phyloP scores from a whole-genome alignment of 2,113 vertebrate species.

The Cyprinus carpio region DNA sequence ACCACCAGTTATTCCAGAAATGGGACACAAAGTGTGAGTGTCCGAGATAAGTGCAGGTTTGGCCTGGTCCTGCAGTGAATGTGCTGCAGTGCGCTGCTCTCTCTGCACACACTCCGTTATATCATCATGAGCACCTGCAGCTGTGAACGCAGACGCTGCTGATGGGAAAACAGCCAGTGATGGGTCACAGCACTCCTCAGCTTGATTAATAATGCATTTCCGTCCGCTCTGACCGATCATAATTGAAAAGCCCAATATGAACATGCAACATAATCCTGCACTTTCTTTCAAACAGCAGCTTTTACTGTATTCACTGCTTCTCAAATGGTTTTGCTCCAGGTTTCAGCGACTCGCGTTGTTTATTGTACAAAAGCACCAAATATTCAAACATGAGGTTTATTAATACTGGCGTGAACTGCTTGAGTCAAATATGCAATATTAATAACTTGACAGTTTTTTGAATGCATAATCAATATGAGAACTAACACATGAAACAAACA shows the following conservation, averaged over 20 bases:
- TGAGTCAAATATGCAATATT: neutral
- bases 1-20: neutral
- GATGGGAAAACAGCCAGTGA: constrained; percentile 5
- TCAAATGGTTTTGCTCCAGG: neutral
- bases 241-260: neutral
- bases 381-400: neutral
- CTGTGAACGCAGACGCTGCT: neutral
- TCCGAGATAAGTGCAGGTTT: neutral
- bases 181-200: neutral
- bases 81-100: too few species aligned
- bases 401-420: neutral
- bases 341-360: neutral
- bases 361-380: neutral
- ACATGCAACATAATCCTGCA: neutral
- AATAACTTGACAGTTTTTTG: neutral
- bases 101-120: constrained; percentile 36
- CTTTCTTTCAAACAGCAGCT: neutral
- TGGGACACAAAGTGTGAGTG: neutral
- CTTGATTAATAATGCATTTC: constrained; percentile 25
- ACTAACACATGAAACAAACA: neutral
- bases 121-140: constrained; percentile 44
- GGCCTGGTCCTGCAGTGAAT: too few species aligned
- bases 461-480: neutral
- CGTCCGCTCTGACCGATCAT: neutral
- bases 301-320: neutral